A percentile compares a stretch with the other conserved stretches of the same genome.
These are phyloP conservation scores for Himalopsyche phryganea DNA, from an alignment of 1,140 invertebrate species.

Conservation along the genomic window DNA sequence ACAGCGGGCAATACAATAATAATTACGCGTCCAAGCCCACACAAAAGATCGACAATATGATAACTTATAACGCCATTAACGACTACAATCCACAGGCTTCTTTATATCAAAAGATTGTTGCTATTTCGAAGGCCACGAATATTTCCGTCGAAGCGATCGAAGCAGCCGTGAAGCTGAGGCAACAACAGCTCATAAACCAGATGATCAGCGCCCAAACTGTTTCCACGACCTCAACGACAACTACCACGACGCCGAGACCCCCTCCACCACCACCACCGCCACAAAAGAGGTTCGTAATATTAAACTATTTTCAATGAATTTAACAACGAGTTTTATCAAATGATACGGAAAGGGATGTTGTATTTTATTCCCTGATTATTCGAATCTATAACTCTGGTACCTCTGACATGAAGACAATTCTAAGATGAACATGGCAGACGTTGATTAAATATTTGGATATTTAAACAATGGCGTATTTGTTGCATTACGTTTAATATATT, in stretches of 20 bases:
- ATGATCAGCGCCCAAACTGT: conserved; percentile 49
- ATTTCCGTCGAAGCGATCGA: conserved; percentile 70
- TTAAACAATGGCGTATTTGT: too few species aligned
- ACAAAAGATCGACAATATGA: conserved; percentile 44
- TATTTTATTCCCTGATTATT: too few species aligned
- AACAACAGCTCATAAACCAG: conserved; percentile 62
- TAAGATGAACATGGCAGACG: too few species aligned
- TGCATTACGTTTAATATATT: too few species aligned
- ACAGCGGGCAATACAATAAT: conserved; percentile 35
- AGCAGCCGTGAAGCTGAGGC: conserved; percentile 64
- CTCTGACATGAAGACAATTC: too few species aligned
- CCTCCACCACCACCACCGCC: conserved; percentile 38
- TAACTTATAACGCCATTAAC: conserved; percentile 47
- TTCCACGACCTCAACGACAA: conserved; percentile 49
- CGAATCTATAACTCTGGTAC: too few species aligned
- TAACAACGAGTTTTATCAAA: too few species aligned
- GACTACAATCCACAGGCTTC: conserved; percentile 38
- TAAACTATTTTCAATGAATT: too few species aligned
- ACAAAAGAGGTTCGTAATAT: too few species aligned
- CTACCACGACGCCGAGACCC: conserved; percentile 48
- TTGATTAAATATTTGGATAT: too few species aligned
- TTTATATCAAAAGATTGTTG: conserved; percentile 47
- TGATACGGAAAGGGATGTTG: too few species aligned
- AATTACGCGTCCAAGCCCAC: conserved; percentile 38
- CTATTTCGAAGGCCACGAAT: conserved; percentile 61